A percentile compares a stretch with the other conserved stretches of the same genome.
phyloP scores from a whole-genome alignment of 35 echinoderm and acorn worm species.

The Lytechinus pictus region DNA sequence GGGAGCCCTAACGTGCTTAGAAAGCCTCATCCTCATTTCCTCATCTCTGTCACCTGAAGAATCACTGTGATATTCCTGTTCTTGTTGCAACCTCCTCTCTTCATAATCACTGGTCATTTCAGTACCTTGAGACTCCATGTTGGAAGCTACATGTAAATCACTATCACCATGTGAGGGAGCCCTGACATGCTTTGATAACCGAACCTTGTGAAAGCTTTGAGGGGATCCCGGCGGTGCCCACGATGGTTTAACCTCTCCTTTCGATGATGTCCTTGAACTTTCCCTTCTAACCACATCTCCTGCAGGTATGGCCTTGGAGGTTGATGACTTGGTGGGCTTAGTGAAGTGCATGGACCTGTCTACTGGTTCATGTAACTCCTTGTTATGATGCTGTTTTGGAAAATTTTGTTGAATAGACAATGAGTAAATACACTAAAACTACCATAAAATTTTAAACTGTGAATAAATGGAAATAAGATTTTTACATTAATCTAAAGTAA shows the following conservation, averaged over 20 bases:
- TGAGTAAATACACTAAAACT: no score
- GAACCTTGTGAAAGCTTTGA: slow-evolving; percentile 11
- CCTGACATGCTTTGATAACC: background rate
- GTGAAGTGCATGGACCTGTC: slow-evolving; percentile 20
- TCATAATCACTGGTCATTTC: background rate
- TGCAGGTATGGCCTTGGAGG: background rate
- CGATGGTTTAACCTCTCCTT: background rate
- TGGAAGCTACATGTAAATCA: background rate
- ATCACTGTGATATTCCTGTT: background rate
- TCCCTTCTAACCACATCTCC: background rate
- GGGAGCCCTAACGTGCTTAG: background rate
- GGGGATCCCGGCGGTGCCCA: slow-evolving; percentile 40
- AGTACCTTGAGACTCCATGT: background rate
- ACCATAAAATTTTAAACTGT: no score
- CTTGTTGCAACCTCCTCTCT: background rate
- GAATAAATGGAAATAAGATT: no score
- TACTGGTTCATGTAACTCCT: background rate
- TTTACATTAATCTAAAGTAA: no score
- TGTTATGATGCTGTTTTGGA: background rate
- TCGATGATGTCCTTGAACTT: background rate
- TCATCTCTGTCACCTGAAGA: background rate
- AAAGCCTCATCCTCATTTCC: background rate
- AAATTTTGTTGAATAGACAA: background rate
- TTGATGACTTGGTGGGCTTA: slow-evolving; percentile 21
- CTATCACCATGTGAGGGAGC: background rate